Evolutionary conservation across 1,140 invertebrate species (phyloP), one percentile per base, ranked within the genome.

Genomic region (Microplitis mediator): DNA sequence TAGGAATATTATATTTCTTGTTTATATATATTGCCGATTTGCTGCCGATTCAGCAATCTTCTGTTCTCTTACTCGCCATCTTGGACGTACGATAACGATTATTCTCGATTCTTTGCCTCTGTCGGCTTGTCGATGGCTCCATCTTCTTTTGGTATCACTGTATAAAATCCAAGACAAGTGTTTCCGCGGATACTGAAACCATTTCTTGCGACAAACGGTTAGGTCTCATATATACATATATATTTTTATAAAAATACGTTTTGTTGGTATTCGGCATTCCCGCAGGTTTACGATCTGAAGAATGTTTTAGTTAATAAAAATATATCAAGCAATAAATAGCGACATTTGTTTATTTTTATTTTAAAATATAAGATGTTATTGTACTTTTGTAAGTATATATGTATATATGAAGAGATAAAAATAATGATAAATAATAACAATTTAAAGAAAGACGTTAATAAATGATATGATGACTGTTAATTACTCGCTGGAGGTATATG

Each of bases 381-480:
- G 9, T 39, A 39, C 11, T 9, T 9, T 56, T 6, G n/a, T 13
- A 23, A 23, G 52, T 56, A 56, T 13, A 14, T 56, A n/a, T 6
- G 14, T 23, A 14, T 56, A 4, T 23, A 23, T 13, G 8, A 13
- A 14, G 14, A 14, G 6, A 14, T 16, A 61, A 32, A 8, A 31
- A 32, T 13, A 61, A 34, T 31, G 11, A 31, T 61, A 61, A 61
- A 64, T 35, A 23, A 36, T 14, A 23, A 31, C 5, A 23, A 50
- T 34, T 45, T 35, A 62, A 35, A 64, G 36, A 64, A 34, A 34
- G 11, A 64, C 35, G 23, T 66, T 50, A 66, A 66, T 51, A 66
- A 66, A 66, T 66, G 63, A 67, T 67, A 67, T 67, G 65, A 67
- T 32, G 50, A 67, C 51, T 67, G 50, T 67, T 67, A 67, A 54